Conservation (phyloP, 2,113 vertebrate genomes). For the Macquaria ambigua region DNA sequence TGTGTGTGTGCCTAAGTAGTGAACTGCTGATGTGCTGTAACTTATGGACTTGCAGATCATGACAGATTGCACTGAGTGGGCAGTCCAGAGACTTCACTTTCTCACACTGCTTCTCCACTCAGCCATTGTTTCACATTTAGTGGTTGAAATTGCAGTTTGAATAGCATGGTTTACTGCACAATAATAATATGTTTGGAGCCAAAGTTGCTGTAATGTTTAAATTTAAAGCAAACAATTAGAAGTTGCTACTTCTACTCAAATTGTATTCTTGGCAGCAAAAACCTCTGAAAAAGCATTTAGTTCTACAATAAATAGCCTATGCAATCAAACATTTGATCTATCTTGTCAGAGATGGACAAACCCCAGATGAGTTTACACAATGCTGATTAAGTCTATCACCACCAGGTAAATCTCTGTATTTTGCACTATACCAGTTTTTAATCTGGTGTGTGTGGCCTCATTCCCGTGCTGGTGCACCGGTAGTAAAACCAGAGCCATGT, state of each 20-base stretch:
- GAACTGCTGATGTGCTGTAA: constrained; percentile 66
- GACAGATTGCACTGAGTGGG: constrained; percentile 57
- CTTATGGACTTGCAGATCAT: constrained; percentile 46
- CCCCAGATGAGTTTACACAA: background rate
- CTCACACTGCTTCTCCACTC: constrained; percentile 1
- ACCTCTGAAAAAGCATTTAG: background rate
- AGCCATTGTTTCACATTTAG: background rate
- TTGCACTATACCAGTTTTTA: no score
- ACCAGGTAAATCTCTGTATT: no score
- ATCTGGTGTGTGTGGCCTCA: no score
- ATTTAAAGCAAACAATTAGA: background rate
- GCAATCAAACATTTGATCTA: background rate
- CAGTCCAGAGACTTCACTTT: constrained; percentile 40
- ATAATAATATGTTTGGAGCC: background rate
- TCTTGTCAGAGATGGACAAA: background rate
- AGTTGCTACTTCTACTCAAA: background rate
- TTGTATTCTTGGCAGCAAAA: background rate
- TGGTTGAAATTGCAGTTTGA: background rate
- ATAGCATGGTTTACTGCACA: background rate
- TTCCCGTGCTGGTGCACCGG: no score
- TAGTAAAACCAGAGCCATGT: no score
- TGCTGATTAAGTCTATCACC: no score
- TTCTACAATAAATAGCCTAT: background rate
- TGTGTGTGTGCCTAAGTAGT: constrained; percentile 68
- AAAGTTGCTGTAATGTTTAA: background rate